Evolutionary conservation across 1,140 invertebrate species (phyloP), one percentile per base, ranked within the genome.

Genomic region (Drosophila auraria): DNA sequence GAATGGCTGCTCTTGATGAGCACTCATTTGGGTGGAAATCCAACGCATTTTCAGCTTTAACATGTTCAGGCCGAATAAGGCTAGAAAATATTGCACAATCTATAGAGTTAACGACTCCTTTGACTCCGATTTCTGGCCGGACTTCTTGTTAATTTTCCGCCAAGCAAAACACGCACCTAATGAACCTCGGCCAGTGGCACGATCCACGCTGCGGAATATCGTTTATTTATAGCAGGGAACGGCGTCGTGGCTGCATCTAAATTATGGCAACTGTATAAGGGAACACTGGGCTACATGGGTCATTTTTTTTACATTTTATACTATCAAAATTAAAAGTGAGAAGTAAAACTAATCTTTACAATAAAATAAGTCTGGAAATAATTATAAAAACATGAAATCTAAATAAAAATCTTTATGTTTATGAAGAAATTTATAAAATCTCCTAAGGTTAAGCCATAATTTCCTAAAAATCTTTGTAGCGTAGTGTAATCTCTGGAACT

Each of bases 191-290:
- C 15, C 42, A 38, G 64, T 14, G 63, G 61, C 82, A 86, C 82
- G 83, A 82, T 53, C 57, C 54, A 1, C 7, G 23, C 62, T 17
- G 20, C 30, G 27, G 25, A 40, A 20, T 49, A 51, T 61, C 2
- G 69, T 60, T 79, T 86, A 80, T 86, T 86, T 86, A 80, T 81
- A 78, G 83, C 42, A 62, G 78, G 6, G 27, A 44, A 23, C 30
- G 17, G 68, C 56, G 17, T 45, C 54, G 68, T 51, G 33, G 12
- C 23, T 51, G 40, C 42, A 69, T n/a, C 69, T 81, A 72, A 83
- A 79, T 90, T 89, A 89, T 89, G 79, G 68, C 61, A 75, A 90
- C 62, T 73, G 73, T 70, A 58, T 51, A 38, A 58, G 66, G 64
- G 9, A 40, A 11, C 68, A 69, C 68, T 69, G 7, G 11, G 12